A percentile compares a stretch with the other conserved stretches of the same genome.
Evolutionary conservation across 2,888 invertebrate species (phyloP).

Genomic region (Ectobius pallidus): DNA sequence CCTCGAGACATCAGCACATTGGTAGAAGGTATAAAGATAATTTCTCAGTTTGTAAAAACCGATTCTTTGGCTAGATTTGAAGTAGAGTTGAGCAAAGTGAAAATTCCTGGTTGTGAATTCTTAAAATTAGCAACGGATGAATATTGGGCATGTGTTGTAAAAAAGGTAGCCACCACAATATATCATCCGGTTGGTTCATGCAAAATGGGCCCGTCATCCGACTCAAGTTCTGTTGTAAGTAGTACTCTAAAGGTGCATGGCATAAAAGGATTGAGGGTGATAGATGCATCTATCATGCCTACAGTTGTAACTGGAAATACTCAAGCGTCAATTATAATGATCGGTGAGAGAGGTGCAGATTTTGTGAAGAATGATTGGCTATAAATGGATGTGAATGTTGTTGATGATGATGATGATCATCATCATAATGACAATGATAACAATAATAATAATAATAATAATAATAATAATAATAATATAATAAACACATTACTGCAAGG

Average conservation of each 20-base stretch:
- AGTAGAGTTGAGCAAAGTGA: slow-evolving; percentile 69
- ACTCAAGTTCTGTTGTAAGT: neutral
- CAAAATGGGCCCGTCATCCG: neutral
- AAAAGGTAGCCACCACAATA: neutral
- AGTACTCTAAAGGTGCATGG: neutral
- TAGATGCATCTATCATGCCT: neutral
- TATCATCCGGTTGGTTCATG: neutral
- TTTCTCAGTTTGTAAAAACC: slow-evolving; percentile 67
- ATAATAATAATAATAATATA: no score
- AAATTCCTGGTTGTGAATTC: slow-evolving; percentile 69
- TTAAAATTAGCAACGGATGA: slow-evolving; percentile 51
- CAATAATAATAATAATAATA: no score
- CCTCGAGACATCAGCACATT: slow-evolving; percentile 76
- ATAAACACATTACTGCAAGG: no score
- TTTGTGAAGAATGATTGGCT: neutral
- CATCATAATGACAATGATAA: no score
- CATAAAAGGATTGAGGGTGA: neutral
- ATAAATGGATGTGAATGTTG: no score
- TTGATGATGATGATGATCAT: no score
- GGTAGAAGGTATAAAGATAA: slow-evolving; percentile 69
- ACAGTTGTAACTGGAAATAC: neutral
- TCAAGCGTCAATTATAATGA: neutral
- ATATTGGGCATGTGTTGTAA: neutral
- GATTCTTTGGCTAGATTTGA: slow-evolving; percentile 79
- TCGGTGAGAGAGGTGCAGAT: neutral